Evolutionary conservation across 1,140 invertebrate species (phyloP).

Genomic region (Zaprionus davidi): DNA sequence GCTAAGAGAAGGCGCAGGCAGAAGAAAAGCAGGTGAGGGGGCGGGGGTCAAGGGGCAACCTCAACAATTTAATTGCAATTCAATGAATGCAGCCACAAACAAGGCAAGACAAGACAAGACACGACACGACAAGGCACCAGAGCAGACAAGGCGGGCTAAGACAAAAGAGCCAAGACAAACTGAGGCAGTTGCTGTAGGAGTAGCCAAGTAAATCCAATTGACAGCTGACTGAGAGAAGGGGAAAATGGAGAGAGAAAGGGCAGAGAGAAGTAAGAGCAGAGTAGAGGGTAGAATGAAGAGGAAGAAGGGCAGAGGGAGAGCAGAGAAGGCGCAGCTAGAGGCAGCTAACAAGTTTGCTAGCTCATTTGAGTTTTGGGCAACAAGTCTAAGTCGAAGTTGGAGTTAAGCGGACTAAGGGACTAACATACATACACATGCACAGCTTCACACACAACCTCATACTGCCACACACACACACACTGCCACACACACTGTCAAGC

Average conservation of each 20-base stretch:
- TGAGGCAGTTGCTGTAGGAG: conserved; percentile 22
- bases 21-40: background rate
- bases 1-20: background rate
- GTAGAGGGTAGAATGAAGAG: background rate
- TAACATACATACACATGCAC: conserved; percentile 29
- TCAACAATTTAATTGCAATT: conserved; percentile 74
- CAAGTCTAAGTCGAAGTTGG: conserved; percentile 19
- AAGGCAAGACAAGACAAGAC: background rate
- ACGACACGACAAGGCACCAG: background rate
- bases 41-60: background rate
- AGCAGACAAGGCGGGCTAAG: background rate
- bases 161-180: background rate
- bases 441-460: background rate
- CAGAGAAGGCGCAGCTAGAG: background rate
- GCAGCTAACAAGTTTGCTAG: background rate
- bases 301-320: too few relatives aligned
- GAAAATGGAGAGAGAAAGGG: background rate
- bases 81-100: conserved; percentile 52
- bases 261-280: background rate
- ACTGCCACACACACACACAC: conserved; percentile 26
- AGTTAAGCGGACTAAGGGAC: conserved; percentile 17
- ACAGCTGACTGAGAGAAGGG: conserved; percentile 38
- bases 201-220: conserved; percentile 56
- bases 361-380: conserved; percentile 12
- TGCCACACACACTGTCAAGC: background rate